A percentile compares a stretch with the other conserved stretches of the same genome.
These are phyloP conservation scores for Macrobrachium nipponense DNA, from an alignment of 1,140 invertebrate species.

Conservation along the genomic window DNA sequence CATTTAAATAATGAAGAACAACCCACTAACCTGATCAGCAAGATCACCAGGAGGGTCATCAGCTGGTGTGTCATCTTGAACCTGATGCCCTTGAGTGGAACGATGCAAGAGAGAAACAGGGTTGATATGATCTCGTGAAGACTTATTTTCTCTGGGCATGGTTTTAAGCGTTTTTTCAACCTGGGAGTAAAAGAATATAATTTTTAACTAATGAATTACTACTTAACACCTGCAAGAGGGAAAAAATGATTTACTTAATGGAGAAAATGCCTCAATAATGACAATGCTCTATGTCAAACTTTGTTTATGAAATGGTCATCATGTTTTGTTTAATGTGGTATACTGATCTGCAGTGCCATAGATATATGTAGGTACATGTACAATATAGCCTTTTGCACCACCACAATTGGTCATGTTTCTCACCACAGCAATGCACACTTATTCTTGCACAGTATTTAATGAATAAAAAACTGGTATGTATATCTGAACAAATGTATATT, in stretches of 20 bases:
- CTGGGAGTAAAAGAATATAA: constrained; percentile 18
- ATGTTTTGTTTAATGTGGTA: no score
- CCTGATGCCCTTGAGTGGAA: constrained; percentile 80
- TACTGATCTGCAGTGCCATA: neutral
- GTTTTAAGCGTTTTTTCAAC: constrained; percentile 79
- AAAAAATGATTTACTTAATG: neutral
- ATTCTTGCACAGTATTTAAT: neutral
- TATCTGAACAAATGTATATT: no score
- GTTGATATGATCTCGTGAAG: constrained; percentile 76
- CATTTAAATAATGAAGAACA: no score
- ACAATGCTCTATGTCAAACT: no score
- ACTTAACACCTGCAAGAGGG: neutral
- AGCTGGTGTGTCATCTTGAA: constrained; percentile 80
- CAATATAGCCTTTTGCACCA: neutral
- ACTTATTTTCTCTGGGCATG: constrained; percentile 33
- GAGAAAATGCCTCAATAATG: no score
- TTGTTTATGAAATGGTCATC: no score
- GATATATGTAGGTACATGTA: neutral
- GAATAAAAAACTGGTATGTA: no score
- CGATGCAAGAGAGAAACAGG: constrained; percentile 80
- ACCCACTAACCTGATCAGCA: constrained; percentile 34
- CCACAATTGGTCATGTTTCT: neutral
- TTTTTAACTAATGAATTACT: no score
- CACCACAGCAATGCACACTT: neutral
- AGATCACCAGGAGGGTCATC: constrained; percentile 67